These are phyloP conservation scores for Chlamydotis undulata DNA, from an alignment of 2,113 vertebrate genomes.

Conservation along the genomic window DNA sequence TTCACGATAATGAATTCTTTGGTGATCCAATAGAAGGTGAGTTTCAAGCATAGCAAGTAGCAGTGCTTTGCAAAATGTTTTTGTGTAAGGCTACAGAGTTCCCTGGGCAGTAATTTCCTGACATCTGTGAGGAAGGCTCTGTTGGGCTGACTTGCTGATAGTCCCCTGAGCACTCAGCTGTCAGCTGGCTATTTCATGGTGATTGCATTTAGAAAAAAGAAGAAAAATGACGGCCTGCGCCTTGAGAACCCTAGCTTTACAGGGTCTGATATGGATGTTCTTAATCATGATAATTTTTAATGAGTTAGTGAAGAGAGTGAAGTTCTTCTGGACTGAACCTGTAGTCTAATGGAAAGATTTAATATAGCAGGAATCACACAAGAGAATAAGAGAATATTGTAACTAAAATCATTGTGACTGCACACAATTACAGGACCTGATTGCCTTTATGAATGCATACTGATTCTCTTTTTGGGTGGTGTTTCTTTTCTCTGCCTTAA, in stretches of 20 bases:
- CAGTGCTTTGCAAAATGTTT: neutral
- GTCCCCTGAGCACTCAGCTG: constrained; percentile 25
- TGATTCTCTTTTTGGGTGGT: neutral
- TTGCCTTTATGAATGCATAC: neutral
- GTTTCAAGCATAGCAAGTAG: neutral
- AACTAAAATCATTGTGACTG: neutral
- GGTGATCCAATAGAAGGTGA: constrained; percentile 91
- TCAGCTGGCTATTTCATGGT: constrained; percentile 28
- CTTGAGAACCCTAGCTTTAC: neutral
- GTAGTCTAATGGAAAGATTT: neutral
- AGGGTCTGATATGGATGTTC: neutral
- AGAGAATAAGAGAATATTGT: neutral
- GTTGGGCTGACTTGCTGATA: neutral
- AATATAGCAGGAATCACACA: neutral
- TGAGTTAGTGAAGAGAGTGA: neutral
- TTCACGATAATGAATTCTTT: constrained; percentile 98
- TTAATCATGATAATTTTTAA: neutral
- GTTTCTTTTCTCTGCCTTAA: neutral
- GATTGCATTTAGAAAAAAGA: constrained; percentile 1
- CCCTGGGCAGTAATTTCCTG: neutral
- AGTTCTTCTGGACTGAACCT: neutral
- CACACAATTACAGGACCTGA: neutral
- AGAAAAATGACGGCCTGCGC: neutral
- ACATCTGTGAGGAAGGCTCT: neutral
- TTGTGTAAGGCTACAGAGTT: neutral